Evolutionary conservation across 2,797 vertebrate species (phyloP).

Genomic region (Xiphophorus birchmanni): DNA sequence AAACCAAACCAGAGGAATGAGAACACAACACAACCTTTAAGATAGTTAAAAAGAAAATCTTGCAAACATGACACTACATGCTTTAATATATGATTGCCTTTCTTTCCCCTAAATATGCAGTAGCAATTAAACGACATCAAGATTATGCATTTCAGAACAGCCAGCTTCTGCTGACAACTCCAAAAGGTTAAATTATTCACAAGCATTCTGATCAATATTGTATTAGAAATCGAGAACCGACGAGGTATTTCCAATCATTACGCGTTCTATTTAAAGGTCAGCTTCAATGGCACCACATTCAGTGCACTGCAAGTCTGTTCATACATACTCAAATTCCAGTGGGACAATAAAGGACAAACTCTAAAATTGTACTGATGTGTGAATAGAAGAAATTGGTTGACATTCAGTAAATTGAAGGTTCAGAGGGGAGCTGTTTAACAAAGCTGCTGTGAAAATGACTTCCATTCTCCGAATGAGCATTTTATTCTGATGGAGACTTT

Average conservation of each 20-base stretch:
- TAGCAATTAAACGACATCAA: background rate
- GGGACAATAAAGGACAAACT: constrained; percentile 52
- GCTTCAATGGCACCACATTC: constrained; percentile 34
- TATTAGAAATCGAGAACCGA: constrained; percentile 65
- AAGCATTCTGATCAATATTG: constrained; percentile 51
- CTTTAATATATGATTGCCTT: background rate
- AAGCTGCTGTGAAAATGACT: constrained; percentile 61
- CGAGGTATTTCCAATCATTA: constrained; percentile 51
- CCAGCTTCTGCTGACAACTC: constrained; percentile 15
- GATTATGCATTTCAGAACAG: constrained; percentile 36
- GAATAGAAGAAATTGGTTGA: constrained; percentile 39
- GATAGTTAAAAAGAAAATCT: background rate
- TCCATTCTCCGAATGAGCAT: constrained; percentile 42
- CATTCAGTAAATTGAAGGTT: constrained; percentile 62
- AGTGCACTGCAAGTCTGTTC: constrained; percentile 5
- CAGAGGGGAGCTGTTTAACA: constrained; percentile 49
- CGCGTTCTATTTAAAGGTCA: constrained; percentile 50
- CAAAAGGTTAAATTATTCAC: constrained; percentile 57
- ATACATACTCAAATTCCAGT: constrained; percentile 20
- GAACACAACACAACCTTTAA: background rate
- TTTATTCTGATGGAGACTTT: constrained; percentile 55
- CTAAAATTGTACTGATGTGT: constrained; percentile 42
- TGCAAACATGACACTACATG: background rate
- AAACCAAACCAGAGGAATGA: background rate
- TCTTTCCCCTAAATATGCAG: background rate